phyloP scores from a whole-genome alignment of 2,888 invertebrate species.

The Eurytoma californica region DNA sequence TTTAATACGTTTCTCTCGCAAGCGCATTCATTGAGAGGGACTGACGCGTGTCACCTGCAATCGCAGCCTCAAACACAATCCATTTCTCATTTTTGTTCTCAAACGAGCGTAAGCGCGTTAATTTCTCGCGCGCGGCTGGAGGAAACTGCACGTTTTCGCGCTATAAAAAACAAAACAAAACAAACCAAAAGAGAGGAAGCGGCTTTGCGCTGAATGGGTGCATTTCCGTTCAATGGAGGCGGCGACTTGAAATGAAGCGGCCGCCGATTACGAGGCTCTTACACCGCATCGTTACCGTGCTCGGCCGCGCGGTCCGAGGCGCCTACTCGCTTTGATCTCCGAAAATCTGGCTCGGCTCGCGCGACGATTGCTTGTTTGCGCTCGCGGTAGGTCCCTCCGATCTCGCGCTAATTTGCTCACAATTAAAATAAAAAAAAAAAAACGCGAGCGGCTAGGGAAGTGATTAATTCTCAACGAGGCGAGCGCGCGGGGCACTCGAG shows the following conservation, averaged over 20 bases:
- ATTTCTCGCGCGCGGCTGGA: neutral
- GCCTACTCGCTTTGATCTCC: slow-evolving; percentile 23
- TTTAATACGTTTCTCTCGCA: too few relatives aligned
- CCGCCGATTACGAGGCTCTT: slow-evolving; percentile 35
- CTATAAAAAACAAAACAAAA: neutral
- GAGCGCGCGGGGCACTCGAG: slow-evolving; percentile 30
- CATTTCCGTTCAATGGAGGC: slow-evolving; percentile 40
- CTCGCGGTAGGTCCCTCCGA: neutral
- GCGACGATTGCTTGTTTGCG: slow-evolving; percentile 42
- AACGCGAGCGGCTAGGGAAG: slow-evolving; percentile 29
- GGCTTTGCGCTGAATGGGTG: slow-evolving; percentile 12
- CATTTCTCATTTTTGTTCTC: neutral
- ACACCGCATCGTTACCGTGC: slow-evolving; percentile 47
- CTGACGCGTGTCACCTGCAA: too few relatives aligned
- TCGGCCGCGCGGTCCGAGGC: slow-evolving; percentile 43
- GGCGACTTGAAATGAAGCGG: slow-evolving; percentile 44
- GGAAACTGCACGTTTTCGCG: neutral
- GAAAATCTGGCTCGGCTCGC: neutral
- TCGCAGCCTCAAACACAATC: slow-evolving; percentile 3
- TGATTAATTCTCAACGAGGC: slow-evolving; percentile 64
- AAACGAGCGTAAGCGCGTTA: neutral
- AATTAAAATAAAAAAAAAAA: slow-evolving; percentile 58
- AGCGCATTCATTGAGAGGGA: too few relatives aligned
- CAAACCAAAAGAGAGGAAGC: slow-evolving; percentile 3
- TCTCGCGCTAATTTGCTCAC: slow-evolving; percentile 59